phyloP scores from a whole-genome alignment of 2,888 invertebrate genomes.

The Petrolisthes cinctipes region DNA sequence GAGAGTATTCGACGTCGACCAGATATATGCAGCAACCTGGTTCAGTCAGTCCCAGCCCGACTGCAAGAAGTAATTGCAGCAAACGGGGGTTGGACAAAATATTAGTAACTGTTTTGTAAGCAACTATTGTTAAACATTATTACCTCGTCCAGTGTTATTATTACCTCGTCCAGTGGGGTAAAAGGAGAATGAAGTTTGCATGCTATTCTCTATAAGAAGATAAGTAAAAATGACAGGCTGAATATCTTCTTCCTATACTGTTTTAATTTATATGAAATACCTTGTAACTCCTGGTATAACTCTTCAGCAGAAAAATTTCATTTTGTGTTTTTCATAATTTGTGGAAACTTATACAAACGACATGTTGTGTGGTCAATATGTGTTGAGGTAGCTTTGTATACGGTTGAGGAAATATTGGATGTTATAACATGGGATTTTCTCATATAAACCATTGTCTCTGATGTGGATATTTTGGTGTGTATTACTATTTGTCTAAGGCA shows the following conservation, averaged over 20 bases:
- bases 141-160: not conserved
- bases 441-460: not conserved
- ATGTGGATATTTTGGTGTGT: not conserved
- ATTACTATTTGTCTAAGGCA: not conserved
- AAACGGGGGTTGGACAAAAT: not conserved
- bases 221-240: too few relatives aligned
- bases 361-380: not conserved
- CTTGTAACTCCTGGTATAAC: not conserved
- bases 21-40: constrained; percentile 14
- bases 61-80: constrained; percentile 7
- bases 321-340: not conserved
- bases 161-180: too few relatives aligned
- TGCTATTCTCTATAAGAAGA: too few relatives aligned
- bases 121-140: not conserved
- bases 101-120: not conserved
- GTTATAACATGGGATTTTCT: not conserved
- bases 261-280: too few relatives aligned
- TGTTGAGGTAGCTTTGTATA: not conserved
- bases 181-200: too few relatives aligned
- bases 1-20: not conserved
- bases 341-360: not conserved
- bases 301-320: not conserved
- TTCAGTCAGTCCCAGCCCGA: constrained; percentile 2
- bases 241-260: too few relatives aligned
- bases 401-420: not conserved